Conservation (phyloP, 2,888 invertebrate species). For the Linhomoeus sp. region DNA sequence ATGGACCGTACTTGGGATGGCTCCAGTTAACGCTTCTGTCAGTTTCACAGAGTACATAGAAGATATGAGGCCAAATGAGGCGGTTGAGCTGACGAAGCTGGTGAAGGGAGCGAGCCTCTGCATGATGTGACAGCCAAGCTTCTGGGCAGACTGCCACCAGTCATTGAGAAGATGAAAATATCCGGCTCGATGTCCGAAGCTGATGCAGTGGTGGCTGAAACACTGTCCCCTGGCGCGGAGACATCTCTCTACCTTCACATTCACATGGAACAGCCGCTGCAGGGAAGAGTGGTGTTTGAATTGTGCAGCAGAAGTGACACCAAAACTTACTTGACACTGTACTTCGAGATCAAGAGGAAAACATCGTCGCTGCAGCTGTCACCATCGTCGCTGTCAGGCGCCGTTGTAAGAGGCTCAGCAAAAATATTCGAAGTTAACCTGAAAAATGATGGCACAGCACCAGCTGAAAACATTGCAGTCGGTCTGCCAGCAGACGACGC, state of each 20-base stretch:
- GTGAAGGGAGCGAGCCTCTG: neutral
- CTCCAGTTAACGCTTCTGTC: neutral
- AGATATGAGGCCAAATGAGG: neutral
- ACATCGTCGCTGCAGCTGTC: neutral
- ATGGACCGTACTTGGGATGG: neutral
- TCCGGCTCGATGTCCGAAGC: too few relatives aligned
- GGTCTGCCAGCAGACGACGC: neutral
- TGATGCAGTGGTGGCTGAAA: too few relatives aligned
- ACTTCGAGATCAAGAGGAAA: neutral
- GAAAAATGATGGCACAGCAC: neutral
- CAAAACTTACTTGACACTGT: neutral
- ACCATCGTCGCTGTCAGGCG: neutral
- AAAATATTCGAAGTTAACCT: neutral
- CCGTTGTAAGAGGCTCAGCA: neutral
- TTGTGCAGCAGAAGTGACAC: neutral
- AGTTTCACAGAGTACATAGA: neutral
- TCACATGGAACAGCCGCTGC: neutral
- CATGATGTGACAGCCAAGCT: neutral
- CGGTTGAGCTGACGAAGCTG: neutral
- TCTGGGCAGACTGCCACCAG: neutral
- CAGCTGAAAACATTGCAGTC: neutral
- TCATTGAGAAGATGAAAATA: neutral
- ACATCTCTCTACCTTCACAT: neutral
- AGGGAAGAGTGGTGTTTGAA: neutral
- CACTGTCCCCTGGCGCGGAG: too few relatives aligned